These are phyloP conservation scores for Serinus canaria DNA, from an alignment of 2,113 vertebrate species.

Conservation along the genomic window DNA sequence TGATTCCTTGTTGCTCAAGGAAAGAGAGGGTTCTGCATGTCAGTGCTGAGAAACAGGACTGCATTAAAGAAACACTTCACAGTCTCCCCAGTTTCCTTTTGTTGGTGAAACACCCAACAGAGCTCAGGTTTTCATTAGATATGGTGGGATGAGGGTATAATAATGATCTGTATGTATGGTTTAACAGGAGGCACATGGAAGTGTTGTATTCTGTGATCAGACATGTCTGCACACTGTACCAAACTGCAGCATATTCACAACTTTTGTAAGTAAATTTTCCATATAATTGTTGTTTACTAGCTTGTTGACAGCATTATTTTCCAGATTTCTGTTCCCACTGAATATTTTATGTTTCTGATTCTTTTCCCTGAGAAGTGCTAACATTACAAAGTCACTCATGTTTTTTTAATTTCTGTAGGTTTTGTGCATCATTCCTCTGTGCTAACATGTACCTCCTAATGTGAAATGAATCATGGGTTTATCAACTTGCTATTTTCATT, in stretches of 20 bases:
- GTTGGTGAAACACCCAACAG: neutral
- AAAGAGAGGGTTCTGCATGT: neutral
- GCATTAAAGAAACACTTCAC: neutral
- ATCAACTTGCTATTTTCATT: neutral
- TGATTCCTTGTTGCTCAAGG: neutral
- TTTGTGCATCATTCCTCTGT: neutral
- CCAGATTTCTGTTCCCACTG: neutral
- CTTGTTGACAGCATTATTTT: slow-evolving; percentile 10
- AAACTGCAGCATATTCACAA: neutral
- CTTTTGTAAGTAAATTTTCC: neutral
- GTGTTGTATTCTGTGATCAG: neutral
- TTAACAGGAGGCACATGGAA: neutral
- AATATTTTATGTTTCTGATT: slow-evolving; percentile 1
- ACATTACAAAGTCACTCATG: neutral
- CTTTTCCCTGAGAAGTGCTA: neutral
- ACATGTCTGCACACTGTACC: rapidly evolving
- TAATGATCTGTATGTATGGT: neutral
- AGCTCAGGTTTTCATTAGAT: neutral
- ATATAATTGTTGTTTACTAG: neutral
- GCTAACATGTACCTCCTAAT: neutral
- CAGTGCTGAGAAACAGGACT: neutral
- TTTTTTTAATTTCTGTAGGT: neutral
- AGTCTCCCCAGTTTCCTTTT: neutral
- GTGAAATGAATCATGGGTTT: neutral
- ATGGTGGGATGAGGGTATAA: neutral